phyloP scores from a whole-genome alignment of 2,888 invertebrate species.

The Dermolepida albohirtum region DNA sequence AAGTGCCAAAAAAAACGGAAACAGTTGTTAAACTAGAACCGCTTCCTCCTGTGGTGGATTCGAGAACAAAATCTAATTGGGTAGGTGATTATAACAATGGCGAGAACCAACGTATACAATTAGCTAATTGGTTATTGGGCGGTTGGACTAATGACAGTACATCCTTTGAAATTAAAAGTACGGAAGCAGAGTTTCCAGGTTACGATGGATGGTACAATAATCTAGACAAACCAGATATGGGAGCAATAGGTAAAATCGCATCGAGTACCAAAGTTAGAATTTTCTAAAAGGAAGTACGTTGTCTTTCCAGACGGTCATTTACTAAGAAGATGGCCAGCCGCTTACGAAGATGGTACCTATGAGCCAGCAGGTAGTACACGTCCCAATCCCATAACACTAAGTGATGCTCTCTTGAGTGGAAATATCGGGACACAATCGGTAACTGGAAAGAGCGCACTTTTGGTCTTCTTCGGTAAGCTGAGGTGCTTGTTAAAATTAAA shows the following conservation, averaged over 20 bases:
- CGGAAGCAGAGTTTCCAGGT: slow-evolving; percentile 60
- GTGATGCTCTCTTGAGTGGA: slow-evolving; percentile 66
- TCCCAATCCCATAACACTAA: slow-evolving; percentile 69
- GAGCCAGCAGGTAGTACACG: slow-evolving; percentile 65
- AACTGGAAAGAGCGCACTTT: slow-evolving; percentile 69
- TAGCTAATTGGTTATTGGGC: slow-evolving; percentile 33
- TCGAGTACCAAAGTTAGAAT: background rate
- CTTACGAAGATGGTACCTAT: slow-evolving; percentile 71
- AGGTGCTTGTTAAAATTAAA: slow-evolving; percentile 11
- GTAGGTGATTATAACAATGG: slow-evolving; percentile 7
- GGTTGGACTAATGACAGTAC: background rate
- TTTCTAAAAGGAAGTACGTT: background rate
- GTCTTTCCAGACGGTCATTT: slow-evolving; percentile 66
- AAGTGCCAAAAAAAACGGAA: too few relatives aligned
- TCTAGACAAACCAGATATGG: slow-evolving; percentile 60
- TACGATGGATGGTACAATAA: slow-evolving; percentile 66
- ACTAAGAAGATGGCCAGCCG: slow-evolving; percentile 68
- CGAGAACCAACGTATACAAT: background rate
- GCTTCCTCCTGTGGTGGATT: background rate
- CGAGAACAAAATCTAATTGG: background rate
- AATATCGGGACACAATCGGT: slow-evolving; percentile 62
- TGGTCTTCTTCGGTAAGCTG: slow-evolving; percentile 71
- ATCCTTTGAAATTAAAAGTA: background rate
- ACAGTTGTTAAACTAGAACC: background rate
- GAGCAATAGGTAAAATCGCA: slow-evolving; percentile 59